Evolutionary conservation across 2,113 vertebrate genomes (phyloP).

Genomic region (Sakesphorus luctuosus): DNA sequence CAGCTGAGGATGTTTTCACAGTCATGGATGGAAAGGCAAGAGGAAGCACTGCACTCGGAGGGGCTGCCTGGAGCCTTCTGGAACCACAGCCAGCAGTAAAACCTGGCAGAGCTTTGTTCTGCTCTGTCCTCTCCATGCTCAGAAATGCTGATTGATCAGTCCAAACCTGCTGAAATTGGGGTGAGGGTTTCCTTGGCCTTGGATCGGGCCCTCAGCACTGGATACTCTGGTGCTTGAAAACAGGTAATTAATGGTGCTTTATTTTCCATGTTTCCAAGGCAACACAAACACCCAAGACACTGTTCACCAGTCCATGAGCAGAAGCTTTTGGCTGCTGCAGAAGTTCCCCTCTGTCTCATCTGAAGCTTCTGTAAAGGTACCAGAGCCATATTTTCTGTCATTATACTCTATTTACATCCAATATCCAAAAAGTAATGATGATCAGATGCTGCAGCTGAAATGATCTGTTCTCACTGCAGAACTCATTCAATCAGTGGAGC

Average conservation of each 20-base stretch:
- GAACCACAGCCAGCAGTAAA: background rate
- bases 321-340: background rate
- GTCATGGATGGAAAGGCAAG: background rate
- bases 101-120: background rate
- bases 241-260: conserved; percentile 38
- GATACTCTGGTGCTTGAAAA: background rate
- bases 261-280: conserved; percentile 46
- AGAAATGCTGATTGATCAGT: background rate
- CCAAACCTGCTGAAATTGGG: background rate
- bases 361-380: conserved; percentile 2
- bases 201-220: background rate
- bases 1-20: rapidly evolving
- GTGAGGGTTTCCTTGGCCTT: background rate
- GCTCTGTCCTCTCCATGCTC: background rate
- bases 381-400: background rate
- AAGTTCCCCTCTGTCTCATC: background rate
- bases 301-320: background rate
- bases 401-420: background rate
- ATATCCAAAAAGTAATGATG: background rate
- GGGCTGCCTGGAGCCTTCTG: background rate
- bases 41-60: background rate
- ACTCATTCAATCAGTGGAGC: conserved; percentile 30
- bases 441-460: conserved; percentile 2
- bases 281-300: background rate
- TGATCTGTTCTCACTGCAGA: background rate